Conservation (phyloP, 2,888 invertebrate species). For the Agonopterix alstromeriana region DNA sequence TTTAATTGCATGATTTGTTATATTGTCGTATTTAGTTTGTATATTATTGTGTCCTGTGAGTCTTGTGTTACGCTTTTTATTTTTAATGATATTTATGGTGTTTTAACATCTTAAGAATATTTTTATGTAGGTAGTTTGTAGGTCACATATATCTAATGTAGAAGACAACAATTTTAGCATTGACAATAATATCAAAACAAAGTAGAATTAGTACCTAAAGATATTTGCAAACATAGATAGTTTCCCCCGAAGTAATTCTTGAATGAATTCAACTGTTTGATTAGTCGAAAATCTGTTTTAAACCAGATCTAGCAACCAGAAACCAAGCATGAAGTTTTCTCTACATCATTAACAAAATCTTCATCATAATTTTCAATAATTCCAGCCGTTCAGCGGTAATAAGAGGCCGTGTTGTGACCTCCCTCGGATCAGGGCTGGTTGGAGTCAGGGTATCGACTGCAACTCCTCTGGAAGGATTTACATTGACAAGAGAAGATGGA, state of each 20-base stretch:
- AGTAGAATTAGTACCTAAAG: no score
- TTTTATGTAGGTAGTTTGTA: conserved; percentile 7
- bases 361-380: conserved; percentile 8
- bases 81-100: conserved; percentile 21
- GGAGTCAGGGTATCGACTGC: conserved; percentile 97
- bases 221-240: no score
- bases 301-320: not conserved
- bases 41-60: conserved; percentile 78
- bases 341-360: not conserved
- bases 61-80: conserved; percentile 77
- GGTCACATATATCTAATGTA: not conserved
- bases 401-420: conserved; percentile 94
- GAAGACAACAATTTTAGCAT: not conserved
- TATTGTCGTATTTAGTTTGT: conserved; percentile 33
- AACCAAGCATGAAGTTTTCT: no score
- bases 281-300: no score
- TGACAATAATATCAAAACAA: not conserved
- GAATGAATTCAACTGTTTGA: no score
- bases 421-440: conserved; percentile 94
- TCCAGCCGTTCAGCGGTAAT: conserved; percentile 97
- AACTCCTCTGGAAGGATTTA: conserved; percentile 96
- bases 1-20: conserved; percentile 41
- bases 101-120: conserved; percentile 8
- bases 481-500: conserved; percentile 92
- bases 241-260: no score